A percentile compares a stretch with the other conserved stretches of the same genome.
Evolutionary conservation across 2,113 vertebrate genomes (phyloP).

Genomic region (Dasyurus viverrinus): DNA sequence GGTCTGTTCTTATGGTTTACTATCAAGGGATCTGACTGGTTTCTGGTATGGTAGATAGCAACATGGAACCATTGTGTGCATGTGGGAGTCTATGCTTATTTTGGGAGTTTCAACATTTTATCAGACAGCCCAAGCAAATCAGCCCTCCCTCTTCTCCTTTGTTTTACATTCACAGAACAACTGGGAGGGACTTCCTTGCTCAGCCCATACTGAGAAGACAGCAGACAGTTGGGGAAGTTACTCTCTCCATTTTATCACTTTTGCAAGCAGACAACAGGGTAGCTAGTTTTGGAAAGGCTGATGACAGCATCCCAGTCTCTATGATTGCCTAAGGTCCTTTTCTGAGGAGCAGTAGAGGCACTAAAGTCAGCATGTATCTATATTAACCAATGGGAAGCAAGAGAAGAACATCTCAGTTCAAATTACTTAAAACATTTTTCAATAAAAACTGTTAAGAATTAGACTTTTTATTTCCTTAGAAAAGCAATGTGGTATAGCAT

Average conservation of each 20-base stretch:
- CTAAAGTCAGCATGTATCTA: neutral
- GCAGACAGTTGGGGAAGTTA: slow-evolving; percentile 66
- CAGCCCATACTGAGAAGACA: slow-evolving; percentile 63
- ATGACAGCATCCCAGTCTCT: neutral
- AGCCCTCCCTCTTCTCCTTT: neutral
- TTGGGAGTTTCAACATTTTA: neutral
- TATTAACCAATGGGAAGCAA: neutral
- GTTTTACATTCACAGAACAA: slow-evolving; percentile 58
- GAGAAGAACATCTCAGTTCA: neutral
- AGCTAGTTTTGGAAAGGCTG: neutral
- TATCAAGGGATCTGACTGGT: neutral
- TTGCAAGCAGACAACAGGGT: neutral
- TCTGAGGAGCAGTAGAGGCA: neutral
- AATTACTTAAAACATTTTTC: neutral
- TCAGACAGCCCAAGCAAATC: neutral
- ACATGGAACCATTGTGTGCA: neutral
- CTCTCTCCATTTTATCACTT: slow-evolving; percentile 34
- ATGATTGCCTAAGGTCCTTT: neutral
- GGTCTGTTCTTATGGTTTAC: neutral
- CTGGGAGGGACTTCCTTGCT: slow-evolving; percentile 77
- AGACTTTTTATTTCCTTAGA: neutral
- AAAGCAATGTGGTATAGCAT: neutral
- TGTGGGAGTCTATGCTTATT: neutral
- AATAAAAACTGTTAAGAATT: neutral
- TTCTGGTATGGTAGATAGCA: neutral